Conservation (phyloP, 2,113 vertebrate genomes). For the Corvus moneduloides region DNA sequence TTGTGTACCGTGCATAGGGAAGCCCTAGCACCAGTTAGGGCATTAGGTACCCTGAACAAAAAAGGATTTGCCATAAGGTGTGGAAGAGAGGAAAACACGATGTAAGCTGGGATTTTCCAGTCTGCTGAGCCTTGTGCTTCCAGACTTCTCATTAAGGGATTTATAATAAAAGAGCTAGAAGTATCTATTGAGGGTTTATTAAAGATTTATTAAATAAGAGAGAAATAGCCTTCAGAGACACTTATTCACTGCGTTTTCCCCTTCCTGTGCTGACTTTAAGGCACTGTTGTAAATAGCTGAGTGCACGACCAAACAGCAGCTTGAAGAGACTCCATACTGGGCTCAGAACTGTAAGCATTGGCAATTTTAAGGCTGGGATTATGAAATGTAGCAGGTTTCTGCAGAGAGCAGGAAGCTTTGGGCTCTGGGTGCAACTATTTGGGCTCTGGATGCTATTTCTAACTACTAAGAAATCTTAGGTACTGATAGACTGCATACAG, state of each 20-base stretch:
- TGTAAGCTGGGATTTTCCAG: constrained; percentile 18
- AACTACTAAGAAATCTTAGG: background rate
- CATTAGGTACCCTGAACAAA: background rate
- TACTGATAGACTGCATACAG: background rate
- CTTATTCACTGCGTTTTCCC: background rate
- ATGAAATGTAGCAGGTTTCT: background rate
- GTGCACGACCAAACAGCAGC: accelerated
- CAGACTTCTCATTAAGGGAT: background rate
- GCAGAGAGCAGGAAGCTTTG: background rate
- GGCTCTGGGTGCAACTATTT: background rate
- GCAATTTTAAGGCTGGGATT: background rate
- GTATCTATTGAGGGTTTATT: background rate
- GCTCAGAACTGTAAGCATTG: background rate
- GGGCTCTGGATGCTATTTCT: background rate
- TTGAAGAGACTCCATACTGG: background rate
- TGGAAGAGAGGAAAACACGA: background rate
- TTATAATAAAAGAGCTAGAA: background rate
- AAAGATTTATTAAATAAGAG: background rate
- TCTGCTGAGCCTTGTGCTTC: background rate
- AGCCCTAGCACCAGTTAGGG: background rate
- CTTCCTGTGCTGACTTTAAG: background rate
- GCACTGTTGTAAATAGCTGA: background rate
- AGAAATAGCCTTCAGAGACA: background rate
- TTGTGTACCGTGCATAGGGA: background rate
- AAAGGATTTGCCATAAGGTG: background rate